Base-by-base conservation (phyloP, 2,888 invertebrate genomes). In the Lysandra bellargus region DNA sequence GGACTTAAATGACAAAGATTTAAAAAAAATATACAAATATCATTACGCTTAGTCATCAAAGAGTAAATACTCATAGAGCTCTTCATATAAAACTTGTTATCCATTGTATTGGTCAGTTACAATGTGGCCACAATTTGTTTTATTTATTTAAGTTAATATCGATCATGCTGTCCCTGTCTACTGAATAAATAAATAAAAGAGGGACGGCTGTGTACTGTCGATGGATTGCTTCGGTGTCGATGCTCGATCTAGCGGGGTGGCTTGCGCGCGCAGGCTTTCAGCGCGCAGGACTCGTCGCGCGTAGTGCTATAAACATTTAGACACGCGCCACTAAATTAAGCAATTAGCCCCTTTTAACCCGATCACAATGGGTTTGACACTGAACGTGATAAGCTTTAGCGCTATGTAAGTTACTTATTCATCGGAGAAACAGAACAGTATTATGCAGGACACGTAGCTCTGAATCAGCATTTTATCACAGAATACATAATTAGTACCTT, bases 221-320 rank as follows among this genome's bases (percentile, higher is more conserved):
- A 80, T 80, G 81, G 79, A 74, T 80, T 72, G 80, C 78, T 77
- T 69, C 53, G 81, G 80, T 78, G 76, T 80, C 80, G 81, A 79
- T 81, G 85, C 85, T 86, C 86, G 49, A 49, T 86, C 87, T 84
- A 87, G 84, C 83, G 85, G 87, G 89, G 88, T 84, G 79, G 80
- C 83, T 72, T 93, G 94, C 94, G 94, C 94, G 93, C 94, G 94
- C 94, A 93, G 83, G 85, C 83, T 89, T 90, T 88, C 90, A 93
- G 90, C 87, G 94, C 94, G 93, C 94, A 94, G 92, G 94, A 91
- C 92, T 87, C 88, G 86, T 90, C 88, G 87, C 81, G 76, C 79
- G 80, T 82, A 89, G 92, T 85, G 83, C 83, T 92, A 92, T 80
- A 83, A 92, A 92, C 81, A 78, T 86, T 85, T 91, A 93, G 94